Evolutionary conservation across 64 coral and sea anemone genomes (phyloP).

Genomic region (Porites lutea): DNA sequence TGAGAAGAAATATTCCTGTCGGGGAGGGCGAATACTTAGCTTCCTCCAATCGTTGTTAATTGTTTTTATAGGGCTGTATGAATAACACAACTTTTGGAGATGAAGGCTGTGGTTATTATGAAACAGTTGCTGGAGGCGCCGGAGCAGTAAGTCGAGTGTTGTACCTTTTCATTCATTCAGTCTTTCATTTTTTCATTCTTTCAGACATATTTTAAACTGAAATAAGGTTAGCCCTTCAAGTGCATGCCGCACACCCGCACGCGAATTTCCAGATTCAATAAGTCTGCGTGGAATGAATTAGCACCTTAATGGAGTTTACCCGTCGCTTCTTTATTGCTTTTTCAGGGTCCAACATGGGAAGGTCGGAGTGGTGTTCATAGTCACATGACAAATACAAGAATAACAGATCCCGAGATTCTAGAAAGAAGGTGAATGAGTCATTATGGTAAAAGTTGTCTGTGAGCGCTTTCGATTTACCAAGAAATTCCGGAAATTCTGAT

Average conservation of each 20-base stretch:
- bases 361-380: slow-evolving; percentile 92
- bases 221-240: no score
- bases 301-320: neutral
- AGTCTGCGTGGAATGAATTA: no score
- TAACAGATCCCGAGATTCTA: slow-evolving; percentile 96
- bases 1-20: no score
- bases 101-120: slow-evolving; percentile 64
- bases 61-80: slow-evolving; percentile 60
- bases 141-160: slow-evolving; percentile 19
- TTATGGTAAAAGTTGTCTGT: no score
- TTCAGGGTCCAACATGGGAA: slow-evolving; percentile 92
- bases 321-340: neutral
- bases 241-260: no score
- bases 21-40: slow-evolving; percentile 78
- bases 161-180: neutral
- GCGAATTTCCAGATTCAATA: neutral
- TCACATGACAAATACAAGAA: slow-evolving; percentile 99
- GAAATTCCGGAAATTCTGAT: no score
- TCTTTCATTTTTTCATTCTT: no score
- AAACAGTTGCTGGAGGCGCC: slow-evolving; percentile 41
- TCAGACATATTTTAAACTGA: no score
- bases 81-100: slow-evolving; percentile 96
- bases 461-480: neutral
- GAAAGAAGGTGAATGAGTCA: slow-evolving; percentile 74
- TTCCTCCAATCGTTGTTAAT: neutral